phyloP scores from a whole-genome alignment of 2,888 invertebrate species.

The Anorthoa munda region DNA sequence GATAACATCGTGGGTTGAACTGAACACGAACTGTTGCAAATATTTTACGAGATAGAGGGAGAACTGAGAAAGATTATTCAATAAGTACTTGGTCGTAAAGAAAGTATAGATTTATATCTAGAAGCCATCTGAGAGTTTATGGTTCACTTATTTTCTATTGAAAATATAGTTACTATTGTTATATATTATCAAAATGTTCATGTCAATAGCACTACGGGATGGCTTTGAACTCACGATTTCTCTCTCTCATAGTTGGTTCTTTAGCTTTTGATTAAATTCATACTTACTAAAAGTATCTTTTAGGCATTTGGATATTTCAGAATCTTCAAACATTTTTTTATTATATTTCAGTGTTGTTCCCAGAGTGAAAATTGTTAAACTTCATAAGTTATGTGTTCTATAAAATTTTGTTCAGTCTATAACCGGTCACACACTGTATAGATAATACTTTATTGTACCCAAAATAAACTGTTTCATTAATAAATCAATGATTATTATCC shows the following conservation, averaged over 20 bases:
- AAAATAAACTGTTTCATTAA: too few species aligned
- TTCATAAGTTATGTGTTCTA: too few species aligned
- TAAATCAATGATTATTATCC: background rate
- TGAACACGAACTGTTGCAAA: conserved; percentile 36
- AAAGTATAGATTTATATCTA: conserved; percentile 6
- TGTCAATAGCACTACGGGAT: background rate
- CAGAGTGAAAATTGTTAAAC: too few species aligned
- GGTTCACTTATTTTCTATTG: conserved; percentile 6
- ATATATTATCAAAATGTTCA: background rate
- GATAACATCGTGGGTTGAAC: conserved; percentile 45
- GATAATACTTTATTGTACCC: too few species aligned
- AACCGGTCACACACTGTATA: too few species aligned
- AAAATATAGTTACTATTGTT: background rate
- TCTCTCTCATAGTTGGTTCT: background rate
- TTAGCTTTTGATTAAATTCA: conserved; percentile 2
- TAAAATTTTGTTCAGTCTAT: too few species aligned
- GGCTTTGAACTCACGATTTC: background rate
- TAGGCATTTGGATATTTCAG: too few species aligned
- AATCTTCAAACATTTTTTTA: too few species aligned
- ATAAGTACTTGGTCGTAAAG: conserved; percentile 36
- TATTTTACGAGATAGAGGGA: conserved; percentile 32
- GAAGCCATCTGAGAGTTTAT: conserved; percentile 1
- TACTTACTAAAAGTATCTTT: too few species aligned
- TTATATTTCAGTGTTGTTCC: too few species aligned
- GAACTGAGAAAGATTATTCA: conserved; percentile 20